Conservation (phyloP, 2,797 vertebrate genomes). For the Pseudocheirus occidentalis region DNA sequence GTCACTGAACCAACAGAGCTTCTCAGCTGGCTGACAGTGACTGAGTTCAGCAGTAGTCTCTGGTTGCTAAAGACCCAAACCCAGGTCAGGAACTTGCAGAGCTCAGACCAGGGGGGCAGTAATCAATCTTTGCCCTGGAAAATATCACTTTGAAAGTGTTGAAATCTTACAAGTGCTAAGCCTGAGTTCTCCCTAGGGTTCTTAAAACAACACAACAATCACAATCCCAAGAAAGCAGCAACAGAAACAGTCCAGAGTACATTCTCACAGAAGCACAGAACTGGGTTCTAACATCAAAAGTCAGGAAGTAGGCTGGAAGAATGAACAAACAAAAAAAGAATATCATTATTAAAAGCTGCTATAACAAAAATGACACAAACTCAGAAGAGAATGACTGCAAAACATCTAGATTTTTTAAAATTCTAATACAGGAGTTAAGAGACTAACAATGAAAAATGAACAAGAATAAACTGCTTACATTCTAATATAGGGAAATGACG, state of each 20-base stretch:
- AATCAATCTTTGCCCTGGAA: background rate
- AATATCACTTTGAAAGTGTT: background rate
- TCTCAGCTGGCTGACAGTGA: background rate
- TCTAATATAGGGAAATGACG: background rate
- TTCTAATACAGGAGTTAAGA: background rate
- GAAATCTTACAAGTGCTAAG: background rate
- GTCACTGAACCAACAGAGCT: background rate
- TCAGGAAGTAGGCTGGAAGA: background rate
- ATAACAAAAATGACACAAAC: background rate
- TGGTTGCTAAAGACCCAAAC: background rate
- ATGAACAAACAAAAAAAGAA: background rate
- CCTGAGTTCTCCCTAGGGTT: background rate
- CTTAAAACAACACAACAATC: background rate
- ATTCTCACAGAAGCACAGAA: background rate
- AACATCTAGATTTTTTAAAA: background rate
- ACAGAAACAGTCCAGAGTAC: background rate
- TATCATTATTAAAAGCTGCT: background rate
- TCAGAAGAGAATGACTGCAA: background rate
- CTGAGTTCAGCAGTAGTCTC: background rate
- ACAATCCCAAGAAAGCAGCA: background rate
- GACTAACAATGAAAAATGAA: background rate
- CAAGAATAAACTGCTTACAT: background rate
- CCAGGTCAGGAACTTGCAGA: background rate
- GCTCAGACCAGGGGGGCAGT: background rate
- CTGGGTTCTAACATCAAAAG: background rate